Evolutionary conservation across 2,888 invertebrate genomes (phyloP), one percentile per base, ranked within the genome.

Genomic region (Imbricaverruca yamaguchii): DNA sequence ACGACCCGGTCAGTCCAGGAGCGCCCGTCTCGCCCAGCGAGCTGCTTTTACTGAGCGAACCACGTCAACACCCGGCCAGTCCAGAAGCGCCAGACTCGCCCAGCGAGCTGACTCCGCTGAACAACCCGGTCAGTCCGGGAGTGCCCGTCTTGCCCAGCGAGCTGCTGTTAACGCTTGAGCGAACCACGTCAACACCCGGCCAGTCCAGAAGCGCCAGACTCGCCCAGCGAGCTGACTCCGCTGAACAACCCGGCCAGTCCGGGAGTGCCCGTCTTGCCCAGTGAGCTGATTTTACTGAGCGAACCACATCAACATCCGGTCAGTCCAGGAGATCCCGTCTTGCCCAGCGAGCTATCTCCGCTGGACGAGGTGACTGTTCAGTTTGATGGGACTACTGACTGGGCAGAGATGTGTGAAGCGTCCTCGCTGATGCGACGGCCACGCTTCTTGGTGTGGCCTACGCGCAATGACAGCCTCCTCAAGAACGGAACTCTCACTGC

Each of bases 81-180:
- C 10, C 23, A 6, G 23, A 10, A 8, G 25, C 25, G 12, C 57
- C 57, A 2, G 15, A 7, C 69, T 7, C 69, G 39, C 13, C 69
- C 7, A 13, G 69, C 69, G 39, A 69, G 25, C 3, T 18, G 69
- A 13, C 13, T 15, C 39, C 15, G 13, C 39, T 12, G 69, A 69
- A 39, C n/a, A n/a, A n/a, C n/a, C 39, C 39, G 39, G 39, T 23
- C 23, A 23, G 25, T n/a, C 10, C 23, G 23, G 10, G 25, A 4
- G 10, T 10, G 12, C 57, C 57, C 57, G 57, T 11, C 57, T 57
- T 7, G 12, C 12, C 12, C 57, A 13, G 12, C 4, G 57, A 15
- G 1, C 57, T 11, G 15, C 2, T 1, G 0, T 4, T 7, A 1
- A n/a, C n/a, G n/a, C n/a, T 1, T 11, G 12, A 13, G 12, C 57